Evolutionary conservation across 2,888 invertebrate genomes (phyloP).

Genomic region (Endotricha flammealis): DNA sequence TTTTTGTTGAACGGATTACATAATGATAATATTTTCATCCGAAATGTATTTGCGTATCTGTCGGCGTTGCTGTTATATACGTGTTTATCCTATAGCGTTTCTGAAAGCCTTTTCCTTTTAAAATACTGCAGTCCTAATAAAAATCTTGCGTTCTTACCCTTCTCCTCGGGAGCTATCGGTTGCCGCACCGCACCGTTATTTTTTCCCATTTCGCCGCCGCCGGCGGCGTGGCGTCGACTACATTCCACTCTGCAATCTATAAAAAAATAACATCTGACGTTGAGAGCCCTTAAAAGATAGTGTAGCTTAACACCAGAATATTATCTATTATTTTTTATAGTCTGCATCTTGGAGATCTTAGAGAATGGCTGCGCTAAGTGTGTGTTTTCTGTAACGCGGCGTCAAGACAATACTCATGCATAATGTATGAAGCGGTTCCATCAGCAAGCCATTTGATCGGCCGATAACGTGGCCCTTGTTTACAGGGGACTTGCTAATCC

Average conservation of each 20-base stretch:
- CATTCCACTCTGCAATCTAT: conserved; percentile 8
- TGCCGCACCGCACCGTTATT: conserved; percentile 9
- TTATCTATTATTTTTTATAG: conserved; percentile 15
- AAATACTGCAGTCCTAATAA: conserved; percentile 4
- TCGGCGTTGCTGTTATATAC: too few relatives aligned
- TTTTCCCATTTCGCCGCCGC: conserved; percentile 8
- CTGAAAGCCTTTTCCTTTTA: background rate
- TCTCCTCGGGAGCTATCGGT: conserved; percentile 11
- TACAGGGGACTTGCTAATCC: conserved; percentile 60
- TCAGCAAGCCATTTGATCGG: conserved; percentile 54
- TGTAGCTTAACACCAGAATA: too few relatives aligned
- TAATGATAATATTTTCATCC: too few relatives aligned
- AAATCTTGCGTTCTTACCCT: conserved; percentile 6
- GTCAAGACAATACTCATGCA: conserved; percentile 54
- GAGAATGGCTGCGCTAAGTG: conserved; percentile 16
- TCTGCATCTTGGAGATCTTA: conserved; percentile 12
- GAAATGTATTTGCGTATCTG: too few relatives aligned
- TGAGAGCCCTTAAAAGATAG: conserved; percentile 10
- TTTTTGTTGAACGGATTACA: too few relatives aligned
- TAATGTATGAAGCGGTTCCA: conserved; percentile 51
- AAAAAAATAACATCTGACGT: conserved; percentile 14
- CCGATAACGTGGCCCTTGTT: conserved; percentile 62
- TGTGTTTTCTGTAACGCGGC: conserved; percentile 39
- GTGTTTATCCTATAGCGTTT: too few relatives aligned
- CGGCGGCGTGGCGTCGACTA: conserved; percentile 8